Base-by-base conservation (phyloP, 2,797 vertebrate genomes). In the Staurois parvus region DNA sequence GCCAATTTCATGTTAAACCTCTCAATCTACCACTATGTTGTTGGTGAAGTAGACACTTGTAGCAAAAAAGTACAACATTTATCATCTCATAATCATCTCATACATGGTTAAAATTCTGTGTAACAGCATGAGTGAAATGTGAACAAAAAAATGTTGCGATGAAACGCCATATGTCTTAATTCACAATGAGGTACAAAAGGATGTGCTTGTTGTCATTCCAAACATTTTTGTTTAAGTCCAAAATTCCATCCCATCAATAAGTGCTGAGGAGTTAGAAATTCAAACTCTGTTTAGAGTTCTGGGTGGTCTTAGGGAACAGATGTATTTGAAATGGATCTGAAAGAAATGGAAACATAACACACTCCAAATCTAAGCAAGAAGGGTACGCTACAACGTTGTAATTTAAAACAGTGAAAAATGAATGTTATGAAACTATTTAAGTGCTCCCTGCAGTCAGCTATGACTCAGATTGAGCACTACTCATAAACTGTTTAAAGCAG, bases 251-350 rank as follows among this genome's bases (percentile, higher is more conserved):
- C 72, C 76, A 73, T 84, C 82, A 84, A 70, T 78, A 84, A 79
- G 70, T 72, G 62, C 83, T 84, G 68, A 73, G 45, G 10, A 64
- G 29, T 48, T 40, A 74, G 30, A 73, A 85, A 67, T 40, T 56
- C 24, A 72, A 34, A 66, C 72, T 85, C 7, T 68, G 37, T 79
- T 79, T 79, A 84, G 9, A 84, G 56, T 67, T 68, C 30, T 85
- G 84, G 84, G 84, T 85, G 84, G 84, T 74, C 84, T 80, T 48
- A 21, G 78, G 30, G 75, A 74, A 85, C 83, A 85, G 76, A 56
- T 68, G 76, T 72, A 72, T 56, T 32, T 80, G 32, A 79, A 80
- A 68, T 19, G 59, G 67, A 48, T 64, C 42, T 30, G n/a, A 69
- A 84, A 56, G 62, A 73, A 72, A 84, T 67, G 28, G 26, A 72